phyloP scores from a whole-genome alignment of 2,888 invertebrate species.

The Melangyna quadrimaculata region DNA sequence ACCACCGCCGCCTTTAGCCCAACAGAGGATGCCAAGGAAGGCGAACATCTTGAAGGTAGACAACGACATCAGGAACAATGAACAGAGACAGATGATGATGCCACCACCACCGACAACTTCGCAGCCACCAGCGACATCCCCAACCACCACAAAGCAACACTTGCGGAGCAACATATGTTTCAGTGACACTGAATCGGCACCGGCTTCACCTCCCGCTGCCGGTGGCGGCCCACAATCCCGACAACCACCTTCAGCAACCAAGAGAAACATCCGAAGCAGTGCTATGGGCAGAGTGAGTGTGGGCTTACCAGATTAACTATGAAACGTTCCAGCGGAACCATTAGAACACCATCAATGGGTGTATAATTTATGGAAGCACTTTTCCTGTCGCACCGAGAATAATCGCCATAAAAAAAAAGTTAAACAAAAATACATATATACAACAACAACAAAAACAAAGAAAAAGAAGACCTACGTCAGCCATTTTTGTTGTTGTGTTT shows the following conservation, averaged over 20 bases:
- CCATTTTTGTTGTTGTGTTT: slow-evolving; percentile 17
- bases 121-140: slow-evolving; percentile 5
- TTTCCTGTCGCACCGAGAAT: slow-evolving; percentile 52
- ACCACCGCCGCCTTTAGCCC: background rate
- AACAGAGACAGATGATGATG: slow-evolving; percentile 30
- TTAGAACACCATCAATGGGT: slow-evolving; percentile 65
- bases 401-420: slow-evolving; percentile 26
- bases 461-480: slow-evolving; percentile 6
- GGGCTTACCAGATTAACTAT: slow-evolving; percentile 78
- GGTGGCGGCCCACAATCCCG: slow-evolving; percentile 23
- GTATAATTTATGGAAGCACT: slow-evolving; percentile 63
- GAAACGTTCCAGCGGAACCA: slow-evolving; percentile 26
- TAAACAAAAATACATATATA: background rate
- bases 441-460: slow-evolving; percentile 6
- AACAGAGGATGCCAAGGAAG: slow-evolving; percentile 23
- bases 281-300: slow-evolving; percentile 79
- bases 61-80: slow-evolving; percentile 53
- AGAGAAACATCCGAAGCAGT: slow-evolving; percentile 76
- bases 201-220: background rate
- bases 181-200: slow-evolving; percentile 76
- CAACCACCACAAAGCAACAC: slow-evolving; percentile 75
- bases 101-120: background rate
- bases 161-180: slow-evolving; percentile 80
- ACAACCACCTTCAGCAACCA: slow-evolving; percentile 26
- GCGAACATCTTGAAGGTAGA: slow-evolving; percentile 53